Percentiles rank a stretch among this genome's conserved stretches.
These are phyloP conservation scores for Leptopilina syphax DNA, from an alignment of 2,888 invertebrate species.

Conservation along the genomic window DNA sequence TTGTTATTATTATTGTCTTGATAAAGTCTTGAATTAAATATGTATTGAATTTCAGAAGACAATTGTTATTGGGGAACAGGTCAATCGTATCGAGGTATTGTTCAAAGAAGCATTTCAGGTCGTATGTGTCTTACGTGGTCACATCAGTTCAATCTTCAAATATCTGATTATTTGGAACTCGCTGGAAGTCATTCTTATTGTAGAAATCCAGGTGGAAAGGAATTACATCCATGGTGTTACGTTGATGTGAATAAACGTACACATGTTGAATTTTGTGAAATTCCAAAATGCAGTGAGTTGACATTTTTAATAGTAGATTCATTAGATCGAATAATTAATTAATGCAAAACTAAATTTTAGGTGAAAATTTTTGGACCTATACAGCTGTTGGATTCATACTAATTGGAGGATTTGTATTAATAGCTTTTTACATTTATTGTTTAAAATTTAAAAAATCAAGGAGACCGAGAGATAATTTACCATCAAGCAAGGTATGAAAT, in stretches of 20 bases:
- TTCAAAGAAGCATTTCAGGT: conserved; percentile 85
- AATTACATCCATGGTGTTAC: conserved; percentile 94
- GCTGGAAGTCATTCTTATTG: conserved; percentile 92
- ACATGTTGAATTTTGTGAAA: conserved; percentile 89
- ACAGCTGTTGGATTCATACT: conserved; percentile 83
- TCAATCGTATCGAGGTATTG: conserved; percentile 88
- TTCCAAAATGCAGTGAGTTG: conserved; percentile 89
- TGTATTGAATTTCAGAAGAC: conserved; percentile 79
- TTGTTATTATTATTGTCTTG: too few relatives aligned
- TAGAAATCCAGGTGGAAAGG: conserved; percentile 92
- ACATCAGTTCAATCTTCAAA: conserved; percentile 85
- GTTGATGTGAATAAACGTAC: conserved; percentile 83
- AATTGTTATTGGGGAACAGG: conserved; percentile 94
- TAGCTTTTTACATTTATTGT: conserved; percentile 82
- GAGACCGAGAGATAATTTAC: conserved; percentile 71
- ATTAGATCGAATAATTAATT: too few relatives aligned
- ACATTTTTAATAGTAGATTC: neutral
- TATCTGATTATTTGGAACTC: conserved; percentile 90
- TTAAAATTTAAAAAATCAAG: conserved; percentile 70
- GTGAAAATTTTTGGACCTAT: conserved; percentile 89
- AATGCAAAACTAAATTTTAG: conserved; percentile 74
- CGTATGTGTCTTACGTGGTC: conserved; percentile 91
- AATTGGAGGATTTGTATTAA: conserved; percentile 79
- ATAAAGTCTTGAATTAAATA: too few relatives aligned
- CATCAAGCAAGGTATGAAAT: conserved; percentile 70